These are phyloP conservation scores for Hydractinia symbiolongicarpus DNA, from an alignment of 30 jellyfish, hydroid and myxozoan genomes.

Conservation along the genomic window DNA sequence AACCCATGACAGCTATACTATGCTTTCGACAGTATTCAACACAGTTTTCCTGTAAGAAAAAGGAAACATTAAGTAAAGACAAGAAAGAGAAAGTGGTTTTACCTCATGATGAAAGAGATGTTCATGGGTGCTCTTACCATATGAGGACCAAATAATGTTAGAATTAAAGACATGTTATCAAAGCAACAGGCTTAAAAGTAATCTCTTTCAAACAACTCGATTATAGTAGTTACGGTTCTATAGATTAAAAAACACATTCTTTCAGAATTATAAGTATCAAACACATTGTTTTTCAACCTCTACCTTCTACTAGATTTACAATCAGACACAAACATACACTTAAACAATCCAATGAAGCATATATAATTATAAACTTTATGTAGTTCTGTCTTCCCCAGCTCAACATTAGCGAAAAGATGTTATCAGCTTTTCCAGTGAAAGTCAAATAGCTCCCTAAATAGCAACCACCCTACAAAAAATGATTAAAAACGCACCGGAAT, in stretches of 20 bases:
- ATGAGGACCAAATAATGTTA: background rate
- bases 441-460: background rate
- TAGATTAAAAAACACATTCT: too few relatives aligned
- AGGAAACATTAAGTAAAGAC: background rate
- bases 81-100: background rate
- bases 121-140: background rate
- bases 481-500: conserved; percentile 36
- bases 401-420: background rate
- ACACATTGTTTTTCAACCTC: too few relatives aligned
- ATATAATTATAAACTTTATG: background rate
- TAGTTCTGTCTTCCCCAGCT: background rate
- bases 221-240: too few relatives aligned
- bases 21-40: conserved; percentile 49
- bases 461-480: background rate
- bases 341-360: background rate
- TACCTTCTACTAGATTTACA: too few relatives aligned
- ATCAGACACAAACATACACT: background rate
- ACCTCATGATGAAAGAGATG: background rate
- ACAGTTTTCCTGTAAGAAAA: conserved; percentile 31
- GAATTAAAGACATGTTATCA: background rate
- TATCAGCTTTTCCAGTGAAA: background rate
- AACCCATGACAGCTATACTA: conserved; percentile 74
- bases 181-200: background rate
- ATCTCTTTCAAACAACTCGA: background rate
- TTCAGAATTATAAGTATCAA: too few relatives aligned